phyloP scores from a whole-genome alignment of 2,797 vertebrate genomes.

The Brotula barbata region DNA sequence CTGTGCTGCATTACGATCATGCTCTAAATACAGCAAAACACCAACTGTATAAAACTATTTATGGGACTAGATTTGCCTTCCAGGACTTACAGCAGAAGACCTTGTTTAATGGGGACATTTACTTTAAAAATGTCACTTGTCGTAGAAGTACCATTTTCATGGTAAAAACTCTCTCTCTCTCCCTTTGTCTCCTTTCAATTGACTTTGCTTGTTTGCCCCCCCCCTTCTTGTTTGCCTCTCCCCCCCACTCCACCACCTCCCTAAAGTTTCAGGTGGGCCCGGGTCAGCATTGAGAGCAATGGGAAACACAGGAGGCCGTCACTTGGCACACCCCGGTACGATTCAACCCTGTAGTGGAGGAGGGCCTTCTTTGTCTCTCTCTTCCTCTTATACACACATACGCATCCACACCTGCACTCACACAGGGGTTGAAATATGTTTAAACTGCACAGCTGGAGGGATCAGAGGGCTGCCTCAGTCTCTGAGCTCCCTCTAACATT shows the following conservation, averaged over 20 bases:
- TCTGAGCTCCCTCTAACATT: slow-evolving; percentile 30
- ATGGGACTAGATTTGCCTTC: slow-evolving; percentile 12
- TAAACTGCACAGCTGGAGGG: slow-evolving; percentile 22
- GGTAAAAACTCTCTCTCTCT: not conserved
- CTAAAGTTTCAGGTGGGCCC: too few species aligned
- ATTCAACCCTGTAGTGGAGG: too few species aligned
- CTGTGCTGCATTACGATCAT: not conserved
- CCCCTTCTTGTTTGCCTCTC: too few species aligned
- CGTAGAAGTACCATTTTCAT: too few species aligned
- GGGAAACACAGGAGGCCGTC: too few species aligned
- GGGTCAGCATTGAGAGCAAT: too few species aligned
- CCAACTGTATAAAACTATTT: slow-evolving; percentile 38
- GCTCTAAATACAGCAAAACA: slow-evolving; percentile 9
- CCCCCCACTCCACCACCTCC: too few species aligned
- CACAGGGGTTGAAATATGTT: slow-evolving; percentile 21
- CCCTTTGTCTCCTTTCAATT: not conserved
- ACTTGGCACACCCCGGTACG: too few species aligned
- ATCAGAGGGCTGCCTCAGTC: slow-evolving; percentile 29
- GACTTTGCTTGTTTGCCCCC: too few species aligned
- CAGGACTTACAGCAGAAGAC: slow-evolving; percentile 14
- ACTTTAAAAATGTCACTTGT: too few species aligned
- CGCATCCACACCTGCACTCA: not conserved
- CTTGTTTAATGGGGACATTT: slow-evolving; percentile 29
- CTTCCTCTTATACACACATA: not conserved
- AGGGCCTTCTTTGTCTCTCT: too few species aligned